These are phyloP conservation scores for Protobothrops mucrosquamatus DNA, from an alignment of 2,113 vertebrate genomes.

Conservation along the genomic window DNA sequence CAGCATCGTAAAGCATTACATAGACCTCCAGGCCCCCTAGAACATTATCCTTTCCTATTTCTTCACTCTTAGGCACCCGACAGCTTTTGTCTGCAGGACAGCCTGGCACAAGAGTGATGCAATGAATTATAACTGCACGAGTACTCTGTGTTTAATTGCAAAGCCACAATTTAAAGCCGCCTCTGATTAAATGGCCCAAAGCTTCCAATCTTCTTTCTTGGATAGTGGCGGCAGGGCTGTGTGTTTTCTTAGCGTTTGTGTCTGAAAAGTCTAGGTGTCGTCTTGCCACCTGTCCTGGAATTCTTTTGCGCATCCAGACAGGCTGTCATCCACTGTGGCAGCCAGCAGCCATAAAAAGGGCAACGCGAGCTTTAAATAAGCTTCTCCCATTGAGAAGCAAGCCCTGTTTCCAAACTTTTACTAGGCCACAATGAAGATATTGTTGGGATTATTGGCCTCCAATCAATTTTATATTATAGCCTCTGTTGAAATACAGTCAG, in stretches of 20 bases:
- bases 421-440: background rate
- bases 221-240: constrained; percentile 37
- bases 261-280: constrained; percentile 15
- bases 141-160: constrained; percentile 54
- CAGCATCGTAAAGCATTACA: constrained; percentile 46
- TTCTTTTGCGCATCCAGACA: background rate
- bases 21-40: constrained; percentile 44
- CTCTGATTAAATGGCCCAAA: constrained; percentile 53
- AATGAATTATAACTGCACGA: constrained; percentile 46
- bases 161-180: constrained; percentile 44
- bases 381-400: background rate
- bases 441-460: background rate
- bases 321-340: background rate
- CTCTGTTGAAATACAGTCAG: background rate
- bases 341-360: background rate
- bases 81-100: constrained; percentile 38
- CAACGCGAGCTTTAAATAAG: background rate
- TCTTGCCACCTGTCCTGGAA: background rate
- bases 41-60: constrained; percentile 52
- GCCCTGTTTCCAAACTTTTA: background rate
- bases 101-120: constrained; percentile 19
- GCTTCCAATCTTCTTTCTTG: constrained; percentile 40
- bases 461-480: background rate
- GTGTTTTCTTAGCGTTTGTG: constrained; percentile 26
- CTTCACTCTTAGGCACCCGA: constrained; percentile 35